Evolutionary conservation across 2,113 vertebrate species (phyloP), one percentile per base, ranked within the genome.

Genomic region (Jaculus jaculus): DNA sequence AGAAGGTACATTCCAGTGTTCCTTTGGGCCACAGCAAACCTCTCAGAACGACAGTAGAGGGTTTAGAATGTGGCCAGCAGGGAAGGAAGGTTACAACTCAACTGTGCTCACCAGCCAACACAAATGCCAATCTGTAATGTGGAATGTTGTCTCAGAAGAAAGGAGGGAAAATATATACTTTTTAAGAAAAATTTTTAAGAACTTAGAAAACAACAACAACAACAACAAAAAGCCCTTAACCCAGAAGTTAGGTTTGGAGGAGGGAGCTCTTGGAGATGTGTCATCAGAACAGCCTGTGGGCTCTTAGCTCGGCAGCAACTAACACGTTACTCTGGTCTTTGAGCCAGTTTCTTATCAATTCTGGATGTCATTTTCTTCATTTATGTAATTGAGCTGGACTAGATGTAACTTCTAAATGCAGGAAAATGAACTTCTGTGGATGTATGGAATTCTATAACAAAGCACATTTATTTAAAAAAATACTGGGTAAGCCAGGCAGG

Each of bases 121-220:
- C 51, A 82, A 85, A 42, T 34, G 3, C 28, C n/a, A 63, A 65
- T 30, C 16, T 83, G 11, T 10, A 73, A 63, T 60, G 39, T 73
- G 37, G 69, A 87, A 85, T 80, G 90, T 66, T 51, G 61, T 24
- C 74, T 92, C 16, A 79, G 54, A 83, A 78, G 61, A 88, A 23
- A 8, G 21, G 37, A 42, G 92, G 18, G 26, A 66, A 3, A 7
- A 39, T 54, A 20, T 10, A 10, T 61, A n/a, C n/a, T n/a, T n/a
- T n/a, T n/a, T n/a, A n/a, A n/a, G n/a, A n/a, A n/a, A n/a, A n/a
- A 37, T 15, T 39, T 39, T 65, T 11, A 82, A 32, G 16, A 82
- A 12, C 24, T 32, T 30, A 30, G 39, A 72, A 32, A 47, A n/a
- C n/a, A n/a, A n/a, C n/a, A n/a, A n/a, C n/a, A n/a, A n/a, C n/a